These are phyloP conservation scores for Tetragonula carbonaria DNA, from an alignment of 2,888 invertebrate genomes.

Conservation along the genomic window DNA sequence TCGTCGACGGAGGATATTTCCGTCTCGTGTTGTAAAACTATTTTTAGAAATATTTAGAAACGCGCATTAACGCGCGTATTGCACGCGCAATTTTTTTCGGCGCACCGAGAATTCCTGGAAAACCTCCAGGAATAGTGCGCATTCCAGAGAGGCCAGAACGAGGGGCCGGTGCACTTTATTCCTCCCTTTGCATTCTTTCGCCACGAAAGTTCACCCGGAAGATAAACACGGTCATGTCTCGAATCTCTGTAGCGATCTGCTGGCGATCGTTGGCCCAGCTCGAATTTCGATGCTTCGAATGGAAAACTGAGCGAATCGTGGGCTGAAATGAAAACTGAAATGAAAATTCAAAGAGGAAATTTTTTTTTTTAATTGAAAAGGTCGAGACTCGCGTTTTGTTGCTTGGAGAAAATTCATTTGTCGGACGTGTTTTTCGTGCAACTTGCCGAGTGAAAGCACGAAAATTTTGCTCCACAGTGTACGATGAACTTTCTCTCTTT, in stretches of 20 bases:
- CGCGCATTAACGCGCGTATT: not conserved
- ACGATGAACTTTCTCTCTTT: not conserved
- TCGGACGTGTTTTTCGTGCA: not conserved
- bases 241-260: not conserved
- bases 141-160: constrained; percentile 48
- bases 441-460: constrained; percentile 32
- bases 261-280: not conserved
- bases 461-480: constrained; percentile 4
- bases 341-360: not conserved
- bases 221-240: constrained; percentile 46
- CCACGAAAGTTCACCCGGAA: constrained; percentile 54
- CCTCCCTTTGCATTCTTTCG: constrained; percentile 45
- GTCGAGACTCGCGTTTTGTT: not conserved
- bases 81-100: constrained; percentile 46
- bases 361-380: too few relatives aligned
- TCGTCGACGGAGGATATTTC: too few relatives aligned
- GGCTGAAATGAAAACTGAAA: too few relatives aligned
- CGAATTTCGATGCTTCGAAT: not conserved
- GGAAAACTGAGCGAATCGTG: too few relatives aligned
- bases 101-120: constrained; percentile 29
- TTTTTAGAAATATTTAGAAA: not conserved
- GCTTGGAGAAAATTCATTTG: not conserved
- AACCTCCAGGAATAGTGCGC: constrained; percentile 67
- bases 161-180: constrained; percentile 40
- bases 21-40: not conserved